Conservation (phyloP, 2,888 invertebrate species). For the Parnassius orleans region DNA sequence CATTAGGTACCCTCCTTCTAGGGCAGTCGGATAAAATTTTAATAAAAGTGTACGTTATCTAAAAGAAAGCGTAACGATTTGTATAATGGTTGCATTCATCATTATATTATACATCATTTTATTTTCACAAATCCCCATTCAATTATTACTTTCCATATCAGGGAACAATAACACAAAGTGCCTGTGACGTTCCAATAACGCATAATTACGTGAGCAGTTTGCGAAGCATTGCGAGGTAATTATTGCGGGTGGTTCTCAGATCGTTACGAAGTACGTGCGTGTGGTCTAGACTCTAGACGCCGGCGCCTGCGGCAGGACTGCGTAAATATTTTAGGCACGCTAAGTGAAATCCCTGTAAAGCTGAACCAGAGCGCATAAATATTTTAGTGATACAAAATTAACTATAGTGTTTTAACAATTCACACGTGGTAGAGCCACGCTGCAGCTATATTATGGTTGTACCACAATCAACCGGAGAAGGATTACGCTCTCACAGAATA, state of each 20-base stretch:
- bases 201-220: slow-evolving; percentile 12
- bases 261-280: slow-evolving; percentile 19
- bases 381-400: not conserved
- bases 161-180: slow-evolving; percentile 15
- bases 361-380: not conserved
- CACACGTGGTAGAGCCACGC: not conserved
- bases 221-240: slow-evolving; percentile 9
- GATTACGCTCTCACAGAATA: too few species aligned
- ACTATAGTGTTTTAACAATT: not conserved
- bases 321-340: slow-evolving; percentile 18
- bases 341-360: slow-evolving; percentile 11
- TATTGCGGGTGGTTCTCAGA: not conserved
- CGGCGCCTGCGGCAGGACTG: slow-evolving; percentile 16
- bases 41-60: too few species aligned
- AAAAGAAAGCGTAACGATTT: too few species aligned
- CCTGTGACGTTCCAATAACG: slow-evolving; percentile 14
- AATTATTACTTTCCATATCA: not conserved
- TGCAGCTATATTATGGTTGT: too few species aligned
- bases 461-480: too few species aligned
- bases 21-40: too few species aligned
- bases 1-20: too few species aligned
- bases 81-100: too few species aligned
- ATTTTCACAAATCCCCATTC: not conserved
- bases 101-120: too few species aligned
- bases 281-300: slow-evolving; percentile 23